These are phyloP conservation scores for Hirtodrosophila duncani DNA, from an alignment of 2,888 invertebrate genomes.

Conservation along the genomic window DNA sequence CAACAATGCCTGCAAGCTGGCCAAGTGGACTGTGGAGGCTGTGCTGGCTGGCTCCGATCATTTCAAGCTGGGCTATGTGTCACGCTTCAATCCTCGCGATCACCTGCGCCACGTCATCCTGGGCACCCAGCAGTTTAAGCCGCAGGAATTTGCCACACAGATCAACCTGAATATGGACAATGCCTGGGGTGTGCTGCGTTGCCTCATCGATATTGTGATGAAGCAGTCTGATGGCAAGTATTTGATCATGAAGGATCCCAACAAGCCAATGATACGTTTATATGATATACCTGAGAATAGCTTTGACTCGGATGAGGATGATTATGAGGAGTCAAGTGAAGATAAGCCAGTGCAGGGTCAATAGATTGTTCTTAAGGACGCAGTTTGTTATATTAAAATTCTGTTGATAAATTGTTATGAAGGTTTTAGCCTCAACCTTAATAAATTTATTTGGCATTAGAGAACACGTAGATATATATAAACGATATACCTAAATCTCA, in stretches of 20 bases:
- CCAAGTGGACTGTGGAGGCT: constrained; percentile 99
- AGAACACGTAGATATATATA: too few species aligned
- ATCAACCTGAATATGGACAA: constrained; percentile 99
- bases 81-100: constrained; percentile 93
- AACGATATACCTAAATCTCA: too few species aligned
- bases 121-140: constrained; percentile 98
- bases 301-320: constrained; percentile 90
- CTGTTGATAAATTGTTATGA: too few species aligned
- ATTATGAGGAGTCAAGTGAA: constrained; percentile 58
- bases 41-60: constrained; percentile 97
- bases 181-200: constrained; percentile 98
- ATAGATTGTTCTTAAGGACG: not conserved
- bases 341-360: constrained; percentile 8
- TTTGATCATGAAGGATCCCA: constrained; percentile 99
- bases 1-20: constrained; percentile 99
- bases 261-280: constrained; percentile 97
- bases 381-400: not conserved
- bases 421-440: too few species aligned
- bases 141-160: constrained; percentile 98
- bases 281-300: constrained; percentile 99
- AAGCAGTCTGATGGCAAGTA: constrained; percentile 98
- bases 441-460: too few species aligned
- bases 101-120: constrained; percentile 97
- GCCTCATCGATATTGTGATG: constrained; percentile 97
- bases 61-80: constrained; percentile 99